A percentile compares a stretch with the other conserved stretches of the same genome.
Conservation (phyloP, 35 echinoderm and acorn worm species). For the Nesometra sesokonis region DNA sequence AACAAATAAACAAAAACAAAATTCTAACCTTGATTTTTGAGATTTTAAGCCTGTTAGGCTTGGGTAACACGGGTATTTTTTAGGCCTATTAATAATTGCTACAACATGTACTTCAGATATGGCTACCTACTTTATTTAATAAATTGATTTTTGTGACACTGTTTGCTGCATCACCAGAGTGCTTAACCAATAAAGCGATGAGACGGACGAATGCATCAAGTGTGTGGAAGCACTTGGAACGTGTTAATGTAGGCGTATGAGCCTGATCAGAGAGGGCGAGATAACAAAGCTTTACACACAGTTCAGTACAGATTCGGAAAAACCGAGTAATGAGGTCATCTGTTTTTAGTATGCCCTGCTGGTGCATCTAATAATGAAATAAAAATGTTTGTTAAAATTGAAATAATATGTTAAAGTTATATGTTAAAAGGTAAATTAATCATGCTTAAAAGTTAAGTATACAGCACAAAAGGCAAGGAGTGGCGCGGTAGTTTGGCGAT, state of each 20-base stretch:
- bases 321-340: constrained; percentile 99
- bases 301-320: constrained; percentile 97
- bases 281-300: constrained; percentile 97
- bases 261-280: constrained; percentile 79
- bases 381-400: not conserved
- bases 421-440: no score
- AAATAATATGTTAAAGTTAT: no score
- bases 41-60: no score
- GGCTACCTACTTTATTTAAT: constrained; percentile 77
- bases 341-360: constrained; percentile 97
- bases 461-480: no score
- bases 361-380: constrained; percentile 72
- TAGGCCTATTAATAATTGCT: no score
- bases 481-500: no score
- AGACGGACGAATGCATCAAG: constrained; percentile 93
- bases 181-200: constrained; percentile 92
- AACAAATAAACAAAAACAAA: no score
- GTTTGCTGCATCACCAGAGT: constrained; percentile 93
- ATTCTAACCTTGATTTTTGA: no score
- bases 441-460: no score
- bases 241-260: constrained; percentile 73
- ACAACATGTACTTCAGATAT: no score
- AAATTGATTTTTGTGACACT: constrained; percentile 97
- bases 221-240: constrained; percentile 98
- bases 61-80: no score